Evolutionary conservation across 2,113 vertebrate species (phyloP), one percentile per base, ranked within the genome.

Genomic region (Perca flavescens): DNA sequence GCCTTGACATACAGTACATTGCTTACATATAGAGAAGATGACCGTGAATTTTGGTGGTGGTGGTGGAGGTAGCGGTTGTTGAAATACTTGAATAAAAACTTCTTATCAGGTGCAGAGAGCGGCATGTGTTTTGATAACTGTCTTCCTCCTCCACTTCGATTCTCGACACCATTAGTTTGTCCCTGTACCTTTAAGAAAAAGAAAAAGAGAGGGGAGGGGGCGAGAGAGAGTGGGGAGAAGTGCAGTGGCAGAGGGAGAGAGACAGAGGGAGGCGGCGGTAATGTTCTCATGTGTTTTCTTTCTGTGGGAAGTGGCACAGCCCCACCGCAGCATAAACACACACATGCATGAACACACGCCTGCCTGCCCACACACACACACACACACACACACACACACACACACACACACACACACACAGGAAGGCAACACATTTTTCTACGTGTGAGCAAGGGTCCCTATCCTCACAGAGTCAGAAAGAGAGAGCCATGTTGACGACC

Each of bases 201-300:
- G 53, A 52, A 47, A 61, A 70, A n/a, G 61, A 62, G 56, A 72
- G 56, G 40, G 76, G 60, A 68, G 77, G 75, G 69, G 15, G 36
- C 10, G 74, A 82, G 76, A 68, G 78, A 72, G 72, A 74, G 63
- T 69, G 63, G 61, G 82, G 57, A 84, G 85, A 83, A 77, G 73
- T 77, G 86, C 84, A 82, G 80, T 5, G 61, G 85, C 57, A 87
- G 21, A 54, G 58, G 25, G 28, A 54, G 50, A 65, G 28, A 65
- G 75, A 77, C 84, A 21, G 75, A 28, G 47, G 5, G 75, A 74
- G 82, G 77, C 17, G n/a, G 80, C 58, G 57, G 80, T 89, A 63
- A 90, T 84, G 86, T 85, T 93, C 88, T 87, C 88, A 91, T 91
- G 81, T 89, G 78, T 89, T 90, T 84, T 90, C 84, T 83, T 89